phyloP scores from a whole-genome alignment of 2,113 vertebrate genomes.

The Amblyopsis rosae region DNA sequence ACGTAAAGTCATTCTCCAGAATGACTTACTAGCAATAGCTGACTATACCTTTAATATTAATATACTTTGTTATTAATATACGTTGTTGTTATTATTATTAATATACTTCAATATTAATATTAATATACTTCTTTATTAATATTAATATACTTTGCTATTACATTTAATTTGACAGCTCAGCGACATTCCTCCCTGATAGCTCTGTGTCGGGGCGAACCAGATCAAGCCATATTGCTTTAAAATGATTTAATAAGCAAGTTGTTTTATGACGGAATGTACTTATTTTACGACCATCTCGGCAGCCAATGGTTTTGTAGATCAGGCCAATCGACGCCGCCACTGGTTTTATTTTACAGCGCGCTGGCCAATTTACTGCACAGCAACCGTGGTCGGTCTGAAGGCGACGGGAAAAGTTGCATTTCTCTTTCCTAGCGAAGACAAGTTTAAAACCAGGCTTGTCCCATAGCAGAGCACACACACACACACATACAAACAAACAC shows the following conservation, averaged over 20 bases:
- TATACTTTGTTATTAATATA: too few relatives aligned
- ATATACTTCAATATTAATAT: too few relatives aligned
- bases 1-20: not conserved
- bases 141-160: conserved; percentile 20
- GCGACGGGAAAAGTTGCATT: conserved; percentile 59
- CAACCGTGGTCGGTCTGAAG: conserved; percentile 39
- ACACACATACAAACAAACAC: conserved; percentile 2
- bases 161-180: conserved; percentile 45
- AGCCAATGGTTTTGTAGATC: conserved; percentile 67
- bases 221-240: conserved; percentile 68
- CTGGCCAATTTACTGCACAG: conserved; percentile 64
- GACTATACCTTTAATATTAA: not conserved
- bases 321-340: conserved; percentile 70
- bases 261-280: conserved; percentile 70
- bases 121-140: too few relatives aligned
- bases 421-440: conserved; percentile 56
- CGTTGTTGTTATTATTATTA: too few relatives aligned
- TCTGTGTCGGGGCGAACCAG: conserved; percentile 36
- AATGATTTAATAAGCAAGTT: conserved; percentile 79
- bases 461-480: conserved; percentile 42
- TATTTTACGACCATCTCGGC: conserved; percentile 69
- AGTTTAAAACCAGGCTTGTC: conserved; percentile 31
- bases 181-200: conserved; percentile 43
- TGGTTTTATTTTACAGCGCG: conserved; percentile 75
- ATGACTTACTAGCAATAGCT: not conserved